Base-by-base conservation (phyloP, 2,797 vertebrate genomes). In the Novumbra hubbsi region DNA sequence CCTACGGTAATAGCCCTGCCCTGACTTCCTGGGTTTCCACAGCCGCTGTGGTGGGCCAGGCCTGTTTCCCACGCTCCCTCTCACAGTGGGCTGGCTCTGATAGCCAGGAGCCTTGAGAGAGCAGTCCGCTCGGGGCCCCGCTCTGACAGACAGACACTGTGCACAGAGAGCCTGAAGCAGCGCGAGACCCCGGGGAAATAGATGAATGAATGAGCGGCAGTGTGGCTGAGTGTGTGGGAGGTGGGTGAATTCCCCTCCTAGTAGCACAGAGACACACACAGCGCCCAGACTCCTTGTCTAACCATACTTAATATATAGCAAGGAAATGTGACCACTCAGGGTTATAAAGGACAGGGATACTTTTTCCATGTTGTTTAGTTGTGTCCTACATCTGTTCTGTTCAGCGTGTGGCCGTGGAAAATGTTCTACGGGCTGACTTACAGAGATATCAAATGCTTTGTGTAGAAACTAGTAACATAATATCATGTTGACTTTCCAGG, bases 181-280 rank as follows among this genome's bases (percentile, higher is more conserved):
- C 41, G 41, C 41, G 11, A 81, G 73, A 80, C 73, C 73, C 75
- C 77, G 48, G 81, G n/a, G 83, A 81, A 84, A 76, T 27, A 76
- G 74, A 74, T 74, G 76, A 72, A 84, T 88, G 87, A 88, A 90
- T 88, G 83, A 89, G 89, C 82, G 78, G 84, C 80, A 86, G 75
- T 85, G 86, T 78, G 87, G 81, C 84, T 85, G 80, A 84, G 82
- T 74, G 82, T 75, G 88, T 87, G 84, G 87, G 87, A 34, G 83
- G 84, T 84, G 76, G 84, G 84, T 84, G 77, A 90, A 92, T 87
- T 86, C 87, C 89, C 88, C 83, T 57, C 57, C 74, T 81, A 60
- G 55, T 78, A 78, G 75, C 62, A 72, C 78, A 66, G 60, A 69
- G 30, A 55, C 48, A 80, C 67, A 74, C 70, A 9, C 55, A 60